A percentile compares a stretch with the other conserved stretches of the same genome.
These are phyloP conservation scores for Amazona ochrocephala DNA, from an alignment of 2,797 vertebrate species.

Conservation along the genomic window DNA sequence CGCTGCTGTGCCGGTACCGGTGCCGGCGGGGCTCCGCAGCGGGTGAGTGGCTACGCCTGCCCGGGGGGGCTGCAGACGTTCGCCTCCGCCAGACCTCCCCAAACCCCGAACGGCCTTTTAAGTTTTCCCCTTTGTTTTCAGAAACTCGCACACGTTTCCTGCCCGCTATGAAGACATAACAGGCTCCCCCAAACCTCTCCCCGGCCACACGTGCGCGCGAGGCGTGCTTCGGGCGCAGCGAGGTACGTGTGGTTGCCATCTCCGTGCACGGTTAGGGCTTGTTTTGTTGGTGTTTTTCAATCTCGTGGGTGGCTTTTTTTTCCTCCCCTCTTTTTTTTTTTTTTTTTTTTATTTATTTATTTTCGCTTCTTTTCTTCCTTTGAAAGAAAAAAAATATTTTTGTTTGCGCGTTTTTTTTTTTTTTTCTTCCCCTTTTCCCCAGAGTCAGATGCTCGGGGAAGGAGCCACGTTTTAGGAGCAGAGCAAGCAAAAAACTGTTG, in stretches of 20 bases:
- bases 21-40: not conserved
- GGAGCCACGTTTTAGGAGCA: not conserved
- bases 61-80: not conserved
- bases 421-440: not conserved
- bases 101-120: constrained; percentile 1
- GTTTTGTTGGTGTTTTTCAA: not conserved
- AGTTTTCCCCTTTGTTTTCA: constrained; percentile 56
- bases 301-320: fast-evolving
- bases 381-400: not conserved
- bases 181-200: constrained; percentile 3
- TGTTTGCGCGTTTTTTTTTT: too few species aligned
- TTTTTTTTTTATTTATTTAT: too few species aligned
- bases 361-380: not conserved
- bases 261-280: not conserved
- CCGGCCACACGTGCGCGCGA: not conserved
- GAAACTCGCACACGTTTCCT: constrained; percentile 37
- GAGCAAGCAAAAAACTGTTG: not conserved
- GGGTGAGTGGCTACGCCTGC: not conserved
- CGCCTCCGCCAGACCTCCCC: not conserved
- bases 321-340: fast-evolving
- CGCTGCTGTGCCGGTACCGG: not conserved
- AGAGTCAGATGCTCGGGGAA: not conserved
- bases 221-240: not conserved
- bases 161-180: not conserved
- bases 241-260: constrained; percentile 40